Conservation (phyloP, 35 echinoderm and acorn worm genomes). For the Patiria miniata region DNA sequence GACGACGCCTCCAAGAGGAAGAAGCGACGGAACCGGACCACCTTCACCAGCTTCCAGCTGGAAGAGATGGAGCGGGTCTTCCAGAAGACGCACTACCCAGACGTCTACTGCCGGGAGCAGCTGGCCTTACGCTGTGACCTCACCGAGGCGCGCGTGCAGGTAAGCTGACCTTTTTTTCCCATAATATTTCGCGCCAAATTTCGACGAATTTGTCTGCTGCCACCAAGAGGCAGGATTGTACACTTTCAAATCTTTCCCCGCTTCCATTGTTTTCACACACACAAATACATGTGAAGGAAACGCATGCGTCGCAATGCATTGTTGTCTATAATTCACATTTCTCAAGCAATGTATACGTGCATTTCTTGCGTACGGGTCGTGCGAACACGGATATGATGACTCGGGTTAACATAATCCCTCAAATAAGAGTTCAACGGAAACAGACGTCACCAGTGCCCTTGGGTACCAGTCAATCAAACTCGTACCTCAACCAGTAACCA, state of each 20-base stretch:
- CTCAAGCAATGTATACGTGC: too few relatives aligned
- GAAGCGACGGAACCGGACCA: constrained; percentile 93
- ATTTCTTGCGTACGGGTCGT: too few relatives aligned
- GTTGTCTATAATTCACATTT: too few relatives aligned
- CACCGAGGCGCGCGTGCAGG: constrained; percentile 97
- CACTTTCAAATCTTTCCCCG: neutral
- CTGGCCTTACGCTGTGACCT: constrained; percentile 92
- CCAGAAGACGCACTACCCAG: constrained; percentile 96
- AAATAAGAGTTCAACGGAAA: too few relatives aligned
- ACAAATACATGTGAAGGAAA: too few relatives aligned
- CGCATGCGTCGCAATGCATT: too few relatives aligned
- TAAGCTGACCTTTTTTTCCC: constrained; percentile 33
- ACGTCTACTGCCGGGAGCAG: constrained; percentile 96
- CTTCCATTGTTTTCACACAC: neutral
- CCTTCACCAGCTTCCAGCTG: constrained; percentile 96
- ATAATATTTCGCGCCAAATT: neutral
- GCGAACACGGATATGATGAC: too few relatives aligned
- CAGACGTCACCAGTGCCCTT: too few relatives aligned
- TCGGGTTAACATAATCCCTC: too few relatives aligned
- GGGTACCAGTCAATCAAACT: too few relatives aligned
- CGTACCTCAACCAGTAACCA: too few relatives aligned
- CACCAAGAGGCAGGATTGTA: neutral
- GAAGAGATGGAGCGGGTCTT: constrained; percentile 99
- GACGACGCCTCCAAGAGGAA: constrained; percentile 87
- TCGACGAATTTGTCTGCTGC: neutral